Conservation (phyloP, 2,113 vertebrate genomes). For the Gymnocephalus cernua region DNA sequence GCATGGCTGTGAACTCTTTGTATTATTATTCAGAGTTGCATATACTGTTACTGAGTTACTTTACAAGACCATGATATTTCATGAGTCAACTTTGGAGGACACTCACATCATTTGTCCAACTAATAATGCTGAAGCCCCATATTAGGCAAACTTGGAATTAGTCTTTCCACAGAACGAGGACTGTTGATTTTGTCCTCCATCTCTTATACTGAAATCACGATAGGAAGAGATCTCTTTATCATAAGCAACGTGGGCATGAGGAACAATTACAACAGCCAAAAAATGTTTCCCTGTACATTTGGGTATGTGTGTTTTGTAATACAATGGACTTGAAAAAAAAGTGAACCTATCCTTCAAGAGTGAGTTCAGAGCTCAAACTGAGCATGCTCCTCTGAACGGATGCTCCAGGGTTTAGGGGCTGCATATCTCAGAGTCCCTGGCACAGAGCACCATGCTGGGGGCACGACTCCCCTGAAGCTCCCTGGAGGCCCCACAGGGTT, state of each 20-base stretch:
- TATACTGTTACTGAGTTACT: no score
- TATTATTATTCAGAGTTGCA: no score
- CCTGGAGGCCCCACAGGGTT: constrained; percentile 53
- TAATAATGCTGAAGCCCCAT: not conserved
- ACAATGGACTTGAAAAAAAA: not conserved
- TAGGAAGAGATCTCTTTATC: not conserved
- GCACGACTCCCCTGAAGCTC: constrained; percentile 49
- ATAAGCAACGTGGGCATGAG: not conserved
- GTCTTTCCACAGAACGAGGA: not conserved
- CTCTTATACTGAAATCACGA: not conserved
- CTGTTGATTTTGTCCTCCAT: not conserved
- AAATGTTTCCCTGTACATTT: not conserved
- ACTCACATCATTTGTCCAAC: not conserved
- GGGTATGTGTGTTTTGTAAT: not conserved
- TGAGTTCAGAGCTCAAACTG: not conserved
- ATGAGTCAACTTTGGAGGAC: not conserved
- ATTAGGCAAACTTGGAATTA: not conserved
- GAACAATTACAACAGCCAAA: not conserved
- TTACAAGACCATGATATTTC: no score
- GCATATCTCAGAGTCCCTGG: constrained; percentile 35
- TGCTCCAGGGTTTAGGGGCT: constrained; percentile 27
- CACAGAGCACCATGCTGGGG: constrained; percentile 34
- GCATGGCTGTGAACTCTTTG: no score
- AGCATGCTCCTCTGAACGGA: not conserved
- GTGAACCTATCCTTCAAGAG: not conserved